phyloP scores from a whole-genome alignment of 2,797 vertebrate species.

The Anguilla obscura region DNA sequence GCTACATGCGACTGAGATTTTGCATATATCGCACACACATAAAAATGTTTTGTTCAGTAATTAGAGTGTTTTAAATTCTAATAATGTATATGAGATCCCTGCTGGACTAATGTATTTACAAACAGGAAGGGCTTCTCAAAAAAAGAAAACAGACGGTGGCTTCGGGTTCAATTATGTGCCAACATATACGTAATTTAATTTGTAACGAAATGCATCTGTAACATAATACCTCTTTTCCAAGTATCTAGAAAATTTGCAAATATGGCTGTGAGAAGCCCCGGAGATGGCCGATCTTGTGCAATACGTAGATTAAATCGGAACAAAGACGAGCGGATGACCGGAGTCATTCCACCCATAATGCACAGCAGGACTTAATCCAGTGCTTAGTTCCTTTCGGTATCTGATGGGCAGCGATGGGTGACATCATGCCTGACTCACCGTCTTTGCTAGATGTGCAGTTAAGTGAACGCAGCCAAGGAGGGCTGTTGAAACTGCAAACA shows the following conservation, averaged over 20 bases:
- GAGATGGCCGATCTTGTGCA: neutral
- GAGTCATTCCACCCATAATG: neutral
- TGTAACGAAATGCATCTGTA: neutral
- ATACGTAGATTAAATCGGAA: neutral
- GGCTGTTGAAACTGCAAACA: slow-evolving; percentile 28
- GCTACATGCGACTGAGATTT: neutral
- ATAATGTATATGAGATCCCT: neutral
- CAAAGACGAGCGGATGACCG: slow-evolving; percentile 1
- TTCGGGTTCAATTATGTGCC: neutral
- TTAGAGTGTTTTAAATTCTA: neutral
- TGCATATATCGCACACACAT: neutral
- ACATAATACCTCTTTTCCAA: neutral
- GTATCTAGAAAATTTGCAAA: neutral
- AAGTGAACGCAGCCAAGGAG: slow-evolving; percentile 14
- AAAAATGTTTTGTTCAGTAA: neutral
- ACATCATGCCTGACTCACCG: slow-evolving; percentile 18
- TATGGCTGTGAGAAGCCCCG: neutral
- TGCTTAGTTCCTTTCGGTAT: neutral
- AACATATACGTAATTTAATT: neutral
- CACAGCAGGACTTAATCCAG: neutral
- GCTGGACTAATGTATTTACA: neutral
- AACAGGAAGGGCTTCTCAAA: neutral
- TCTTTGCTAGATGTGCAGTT: slow-evolving; percentile 28
- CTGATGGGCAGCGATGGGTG: neutral
- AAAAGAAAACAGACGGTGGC: neutral